Conservation (phyloP, 1,140 invertebrate species). For the Streblospio benedicti region DNA sequence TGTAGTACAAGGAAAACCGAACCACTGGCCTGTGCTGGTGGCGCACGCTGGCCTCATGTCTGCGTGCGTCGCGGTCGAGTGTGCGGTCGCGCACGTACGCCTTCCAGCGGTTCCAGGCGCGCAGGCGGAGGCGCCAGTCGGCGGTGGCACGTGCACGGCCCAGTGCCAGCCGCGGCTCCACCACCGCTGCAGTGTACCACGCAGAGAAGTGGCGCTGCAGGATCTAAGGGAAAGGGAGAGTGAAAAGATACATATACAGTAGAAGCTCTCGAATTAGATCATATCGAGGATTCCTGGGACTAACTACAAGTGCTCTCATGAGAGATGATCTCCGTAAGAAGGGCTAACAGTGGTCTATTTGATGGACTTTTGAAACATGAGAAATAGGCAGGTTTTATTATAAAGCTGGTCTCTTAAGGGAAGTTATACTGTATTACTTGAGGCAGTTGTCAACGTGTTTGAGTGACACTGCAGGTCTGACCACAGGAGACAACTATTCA, state of each 20-base stretch:
- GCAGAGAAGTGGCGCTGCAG: conserved; percentile 39
- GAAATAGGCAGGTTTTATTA: background rate
- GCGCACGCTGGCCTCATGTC: background rate
- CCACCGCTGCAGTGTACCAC: conserved; percentile 41
- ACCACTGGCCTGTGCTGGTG: conserved; percentile 1
- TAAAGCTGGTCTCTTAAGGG: too few species aligned
- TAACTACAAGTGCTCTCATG: too few species aligned
- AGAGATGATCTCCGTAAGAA: background rate
- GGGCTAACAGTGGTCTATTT: background rate
- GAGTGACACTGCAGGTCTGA: too few species aligned
- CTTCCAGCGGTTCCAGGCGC: conserved; percentile 40
- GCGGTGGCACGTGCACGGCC: conserved; percentile 40
- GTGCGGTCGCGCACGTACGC: conserved; percentile 23
- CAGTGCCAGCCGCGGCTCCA: conserved; percentile 34
- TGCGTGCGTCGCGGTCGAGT: conserved; percentile 26
- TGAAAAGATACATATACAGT: background rate
- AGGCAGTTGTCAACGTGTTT: too few species aligned
- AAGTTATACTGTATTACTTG: too few species aligned
- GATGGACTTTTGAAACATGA: background rate
- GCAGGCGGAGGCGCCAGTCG: conserved; percentile 42
- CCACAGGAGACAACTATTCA: too few species aligned
- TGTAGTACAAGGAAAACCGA: background rate
- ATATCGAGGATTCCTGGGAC: too few species aligned
- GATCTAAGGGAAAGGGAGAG: conserved; percentile 17
- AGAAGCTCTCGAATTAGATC: background rate